phyloP scores from a whole-genome alignment of 2,113 vertebrate species.

The Danio rerio region GRCz12tu NC_133184.1:38005501-38006000 shows the following conservation, averaged over 20 bases:
- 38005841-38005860: background rate
- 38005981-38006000: background rate
- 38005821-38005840: slow-evolving; percentile 16
- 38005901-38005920: background rate
- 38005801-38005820: slow-evolving; percentile 20
- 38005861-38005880: slow-evolving; percentile 4
- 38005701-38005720: slow-evolving; percentile 32
- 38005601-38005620: slow-evolving; percentile 11
- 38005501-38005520: slow-evolving; percentile 57
- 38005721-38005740: slow-evolving; percentile 34
- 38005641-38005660: slow-evolving; percentile 7
- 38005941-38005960: background rate
- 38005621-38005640: background rate
- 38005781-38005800: slow-evolving; percentile 26
- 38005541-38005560: slow-evolving; percentile 42
- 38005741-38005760: slow-evolving; percentile 36
- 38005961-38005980: slow-evolving; percentile 5
- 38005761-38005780: slow-evolving; percentile 2
- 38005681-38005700: slow-evolving; percentile 27
- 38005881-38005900: slow-evolving; percentile 1
- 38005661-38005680: slow-evolving; percentile 13
- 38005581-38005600: slow-evolving; percentile 47
- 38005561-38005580: slow-evolving; percentile 50
- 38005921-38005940: background rate
- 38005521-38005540: slow-evolving; percentile 49